These are phyloP conservation scores for Eulemur rubriventer DNA, from an alignment of 2,797 vertebrate genomes.

Conservation along the genomic window DNA sequence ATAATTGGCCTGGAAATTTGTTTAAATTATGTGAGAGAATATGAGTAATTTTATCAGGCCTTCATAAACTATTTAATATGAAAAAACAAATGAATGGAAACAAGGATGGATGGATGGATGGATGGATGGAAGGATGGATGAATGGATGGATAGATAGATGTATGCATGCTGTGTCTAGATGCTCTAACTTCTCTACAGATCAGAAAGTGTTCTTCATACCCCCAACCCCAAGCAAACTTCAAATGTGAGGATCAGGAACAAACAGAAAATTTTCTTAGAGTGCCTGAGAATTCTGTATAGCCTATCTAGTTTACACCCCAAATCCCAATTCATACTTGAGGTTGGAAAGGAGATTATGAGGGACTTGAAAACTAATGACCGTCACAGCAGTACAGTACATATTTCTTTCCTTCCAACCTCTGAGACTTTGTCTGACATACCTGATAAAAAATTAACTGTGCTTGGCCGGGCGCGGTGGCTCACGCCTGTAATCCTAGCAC, in stretches of 20 bases:
- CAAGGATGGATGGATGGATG: too few relatives aligned
- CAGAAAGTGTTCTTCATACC: not conserved
- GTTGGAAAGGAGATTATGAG: not conserved
- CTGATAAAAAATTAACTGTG: constrained; percentile 10
- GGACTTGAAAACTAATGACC: not conserved
- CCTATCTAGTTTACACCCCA: not conserved
- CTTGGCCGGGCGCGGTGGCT: too few relatives aligned
- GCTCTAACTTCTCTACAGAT: not conserved
- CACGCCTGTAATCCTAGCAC: too few relatives aligned
- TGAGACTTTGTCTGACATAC: not conserved
- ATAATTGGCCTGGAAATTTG: not conserved
- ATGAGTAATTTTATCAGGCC: not conserved
- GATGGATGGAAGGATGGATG: not conserved
- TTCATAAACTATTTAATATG: not conserved
- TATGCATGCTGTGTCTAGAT: not conserved
- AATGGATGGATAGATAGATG: not conserved
- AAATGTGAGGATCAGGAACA: not conserved
- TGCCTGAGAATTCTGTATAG: not conserved
- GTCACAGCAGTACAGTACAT: not conserved
- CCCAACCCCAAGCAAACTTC: not conserved
- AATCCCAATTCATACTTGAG: not conserved
- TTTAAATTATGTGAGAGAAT: not conserved
- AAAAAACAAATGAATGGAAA: not conserved
- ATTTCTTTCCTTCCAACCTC: not conserved
- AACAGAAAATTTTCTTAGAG: not conserved